phyloP scores from a whole-genome alignment of 2,888 invertebrate species.

The Zygothrica quintamaculata region DNA sequence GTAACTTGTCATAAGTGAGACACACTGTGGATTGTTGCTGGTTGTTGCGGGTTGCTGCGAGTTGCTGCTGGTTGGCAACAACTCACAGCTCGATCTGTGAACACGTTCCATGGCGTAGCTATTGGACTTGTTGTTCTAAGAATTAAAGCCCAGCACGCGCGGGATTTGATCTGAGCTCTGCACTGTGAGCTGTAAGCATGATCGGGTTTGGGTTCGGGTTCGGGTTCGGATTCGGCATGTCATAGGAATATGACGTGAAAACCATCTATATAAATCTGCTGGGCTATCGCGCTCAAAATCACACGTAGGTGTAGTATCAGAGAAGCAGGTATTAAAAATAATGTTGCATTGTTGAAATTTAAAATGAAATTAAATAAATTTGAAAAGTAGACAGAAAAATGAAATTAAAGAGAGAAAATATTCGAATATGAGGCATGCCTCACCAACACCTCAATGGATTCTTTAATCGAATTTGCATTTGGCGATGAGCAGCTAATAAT shows the following conservation, averaged over 20 bases:
- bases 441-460: conserved; percentile 53
- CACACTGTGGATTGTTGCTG: conserved; percentile 26
- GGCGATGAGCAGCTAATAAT: conserved; percentile 80
- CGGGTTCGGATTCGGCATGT: conserved; percentile 15
- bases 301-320: conserved; percentile 53
- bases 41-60: not conserved
- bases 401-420: conserved; percentile 18
- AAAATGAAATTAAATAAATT: conserved; percentile 65
- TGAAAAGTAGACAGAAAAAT: not conserved
- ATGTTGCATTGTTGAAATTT: conserved; percentile 46
- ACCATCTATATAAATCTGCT: conserved; percentile 1
- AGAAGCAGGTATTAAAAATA: conserved; percentile 49
- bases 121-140: conserved; percentile 68
- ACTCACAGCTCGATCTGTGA: conserved; percentile 40
- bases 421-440: conserved; percentile 14
- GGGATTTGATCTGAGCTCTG: conserved; percentile 19
- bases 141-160: conserved; percentile 74
- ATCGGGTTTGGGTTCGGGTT: conserved; percentile 7
- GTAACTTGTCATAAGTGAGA: conserved; percentile 67
- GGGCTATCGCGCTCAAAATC: conserved; percentile 55
- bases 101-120: conserved; percentile 63
- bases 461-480: conserved; percentile 76
- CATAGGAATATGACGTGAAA: conserved; percentile 57
- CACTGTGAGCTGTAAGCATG: not conserved
- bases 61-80: conserved; percentile 20